phyloP scores from a whole-genome alignment of 2,888 invertebrate genomes.

The Andrena dorsata region DNA sequence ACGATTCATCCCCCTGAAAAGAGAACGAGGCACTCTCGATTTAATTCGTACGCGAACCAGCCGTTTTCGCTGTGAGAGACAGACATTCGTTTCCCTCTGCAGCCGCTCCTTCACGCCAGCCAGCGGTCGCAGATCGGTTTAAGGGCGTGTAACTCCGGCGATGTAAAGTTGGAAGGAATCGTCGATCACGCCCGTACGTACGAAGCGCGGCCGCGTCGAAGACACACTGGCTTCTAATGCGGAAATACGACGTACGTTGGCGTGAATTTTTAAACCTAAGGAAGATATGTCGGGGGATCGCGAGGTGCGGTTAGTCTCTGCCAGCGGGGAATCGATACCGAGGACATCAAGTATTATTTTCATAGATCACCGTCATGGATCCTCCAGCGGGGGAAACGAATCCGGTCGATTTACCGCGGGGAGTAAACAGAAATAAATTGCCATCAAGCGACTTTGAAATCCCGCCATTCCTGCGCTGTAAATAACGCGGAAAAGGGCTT shows the following conservation, averaged over 20 bases:
- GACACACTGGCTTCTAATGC: neutral
- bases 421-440: slow-evolving; percentile 8
- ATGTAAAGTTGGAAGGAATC: neutral
- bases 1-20: too few relatives aligned
- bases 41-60: too few relatives aligned
- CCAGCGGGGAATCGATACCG: slow-evolving; percentile 33
- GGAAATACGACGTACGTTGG: slow-evolving; percentile 33
- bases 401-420: neutral
- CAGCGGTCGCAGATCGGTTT: too few relatives aligned
- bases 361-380: slow-evolving; percentile 17
- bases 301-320: slow-evolving; percentile 26
- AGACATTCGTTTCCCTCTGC: too few relatives aligned
- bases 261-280: slow-evolving; percentile 47
- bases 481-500: slow-evolving; percentile 9
- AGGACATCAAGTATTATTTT: slow-evolving; percentile 24
- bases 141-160: too few relatives aligned
- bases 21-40: too few relatives aligned
- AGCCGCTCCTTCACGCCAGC: too few relatives aligned
- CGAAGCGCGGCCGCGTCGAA: neutral
- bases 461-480: neutral
- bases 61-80: too few relatives aligned
- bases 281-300: slow-evolving; percentile 20
- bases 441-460: neutral
- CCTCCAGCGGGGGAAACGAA: neutral
- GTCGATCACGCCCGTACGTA: slow-evolving; percentile 5